phyloP scores from a whole-genome alignment of 2,113 vertebrate species.

The Peromyscus californicus region DNA sequence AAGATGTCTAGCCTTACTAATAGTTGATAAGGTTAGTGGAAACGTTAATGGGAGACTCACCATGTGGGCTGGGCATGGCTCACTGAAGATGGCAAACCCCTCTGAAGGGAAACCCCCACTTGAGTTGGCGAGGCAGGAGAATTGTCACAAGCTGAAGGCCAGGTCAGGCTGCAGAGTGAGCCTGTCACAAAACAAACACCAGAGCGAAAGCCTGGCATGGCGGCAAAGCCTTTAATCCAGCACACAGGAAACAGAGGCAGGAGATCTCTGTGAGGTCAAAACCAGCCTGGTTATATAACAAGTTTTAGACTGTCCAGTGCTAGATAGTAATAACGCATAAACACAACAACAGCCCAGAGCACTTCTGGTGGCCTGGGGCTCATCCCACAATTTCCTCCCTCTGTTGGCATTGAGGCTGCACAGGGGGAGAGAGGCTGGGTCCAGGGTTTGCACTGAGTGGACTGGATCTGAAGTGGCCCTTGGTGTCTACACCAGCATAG shows the following conservation, averaged over 20 bases:
- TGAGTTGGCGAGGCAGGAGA: neutral
- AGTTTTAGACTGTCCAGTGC: neutral
- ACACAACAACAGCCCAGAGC: neutral
- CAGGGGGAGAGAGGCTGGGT: neutral
- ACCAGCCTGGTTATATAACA: neutral
- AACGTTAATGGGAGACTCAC: neutral
- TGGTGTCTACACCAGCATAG: neutral
- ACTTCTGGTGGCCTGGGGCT: neutral
- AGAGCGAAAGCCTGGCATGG: neutral
- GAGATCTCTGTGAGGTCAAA: neutral
- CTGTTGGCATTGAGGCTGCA: neutral
- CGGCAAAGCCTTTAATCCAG: neutral
- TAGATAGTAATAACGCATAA: neutral
- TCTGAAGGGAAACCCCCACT: neutral
- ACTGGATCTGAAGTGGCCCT: neutral
- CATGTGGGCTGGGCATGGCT: neutral
- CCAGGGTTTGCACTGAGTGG: neutral
- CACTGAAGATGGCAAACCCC: neutral
- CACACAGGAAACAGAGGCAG: neutral
- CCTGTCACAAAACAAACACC: neutral
- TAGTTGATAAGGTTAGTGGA: constrained; percentile 33
- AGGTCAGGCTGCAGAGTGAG: neutral
- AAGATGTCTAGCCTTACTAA: neutral
- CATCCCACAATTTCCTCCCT: too few species aligned
- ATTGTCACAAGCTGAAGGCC: neutral